Conservation (phyloP, 2,113 vertebrate genomes). For the Ursus arctos region DNA sequence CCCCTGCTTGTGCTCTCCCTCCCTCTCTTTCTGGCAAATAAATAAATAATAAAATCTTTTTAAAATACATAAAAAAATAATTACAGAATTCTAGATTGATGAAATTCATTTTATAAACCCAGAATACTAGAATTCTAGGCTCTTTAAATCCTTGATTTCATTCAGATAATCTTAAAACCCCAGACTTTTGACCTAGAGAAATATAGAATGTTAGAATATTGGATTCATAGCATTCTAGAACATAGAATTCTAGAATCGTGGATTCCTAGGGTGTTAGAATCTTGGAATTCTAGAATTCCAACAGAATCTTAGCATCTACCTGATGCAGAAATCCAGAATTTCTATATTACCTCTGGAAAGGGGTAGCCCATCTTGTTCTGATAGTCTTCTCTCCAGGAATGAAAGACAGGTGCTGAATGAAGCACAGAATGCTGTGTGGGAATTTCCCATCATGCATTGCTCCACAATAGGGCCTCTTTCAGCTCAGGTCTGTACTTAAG, state of each 20-base stretch:
- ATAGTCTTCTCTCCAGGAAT: not conserved
- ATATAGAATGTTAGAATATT: not conserved
- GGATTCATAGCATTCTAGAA: not conserved
- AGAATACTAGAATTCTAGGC: not conserved
- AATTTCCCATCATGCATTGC: constrained; percentile 66
- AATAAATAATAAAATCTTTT: no score
- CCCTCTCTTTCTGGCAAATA: no score
- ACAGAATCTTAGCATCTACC: not conserved
- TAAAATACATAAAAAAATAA: no score
- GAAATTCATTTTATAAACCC: not conserved
- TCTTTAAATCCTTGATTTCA: constrained; percentile 3
- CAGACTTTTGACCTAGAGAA: not conserved
- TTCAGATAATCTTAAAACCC: not conserved
- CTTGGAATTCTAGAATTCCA: not conserved
- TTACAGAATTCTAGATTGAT: not conserved
- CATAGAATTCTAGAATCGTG: not conserved
- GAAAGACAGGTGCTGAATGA: not conserved
- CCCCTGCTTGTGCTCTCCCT: no score
- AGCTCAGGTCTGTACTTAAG: not conserved
- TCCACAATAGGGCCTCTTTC: not conserved
- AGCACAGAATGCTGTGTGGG: not conserved
- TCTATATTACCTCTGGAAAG: not conserved
- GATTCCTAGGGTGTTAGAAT: not conserved
- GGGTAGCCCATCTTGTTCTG: not conserved
- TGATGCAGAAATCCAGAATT: not conserved